Base-by-base conservation (phyloP, 2,888 invertebrate genomes). In the Eretmocerus hayati region DNA sequence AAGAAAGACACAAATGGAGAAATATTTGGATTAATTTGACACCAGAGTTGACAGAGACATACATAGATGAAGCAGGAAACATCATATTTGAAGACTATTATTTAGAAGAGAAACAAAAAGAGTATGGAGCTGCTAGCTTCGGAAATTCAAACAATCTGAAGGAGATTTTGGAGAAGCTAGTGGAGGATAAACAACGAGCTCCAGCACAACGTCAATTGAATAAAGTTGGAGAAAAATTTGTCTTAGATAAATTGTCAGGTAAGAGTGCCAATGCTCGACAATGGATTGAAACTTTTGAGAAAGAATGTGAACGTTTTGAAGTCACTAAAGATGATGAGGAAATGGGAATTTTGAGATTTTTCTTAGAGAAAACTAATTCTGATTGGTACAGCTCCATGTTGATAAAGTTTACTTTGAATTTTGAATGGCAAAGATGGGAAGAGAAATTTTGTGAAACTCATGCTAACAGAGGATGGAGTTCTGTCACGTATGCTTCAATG, bases 331-430 rank as follows among this genome's bases (percentile, higher is more conserved):
- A 58, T n/a, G 43, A 48, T 43, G 49, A 46, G 37, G 58, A 55
- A 46, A 56, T 56, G 47, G 59, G 58, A 39, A 57, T 54, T 36
- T 44, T 57, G 15, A 55, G 55, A 51, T 42, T 55, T 45, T 60
- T 60, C 36, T 32, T 59, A 41, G 58, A 55, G 22, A 57, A 52
- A 39, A 31, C 55, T 39, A 51, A 56, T 46, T 16, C 35, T 37
- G n/a, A n/a, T n/a, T n/a, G n/a, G n/a, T n/a, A n/a, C n/a, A n/a
- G n/a, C n/a, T n/a, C n/a, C n/a, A n/a, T n/a, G n/a, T n/a, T n/a
- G n/a, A n/a, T n/a, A n/a, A n/a, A n/a, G n/a, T n/a, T n/a, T n/a
- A n/a, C n/a, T 18, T 5, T 53, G 47, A 46, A 56, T 42, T 52
- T 44, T 46, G 48, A 50, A 20, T 50, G 52, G 54, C 20, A 46